Percentiles rank a stretch among this genome's conserved stretches.
Evolutionary conservation across 2,113 vertebrate species (phyloP).

Genomic region (Lampris megalopsis): DNA sequence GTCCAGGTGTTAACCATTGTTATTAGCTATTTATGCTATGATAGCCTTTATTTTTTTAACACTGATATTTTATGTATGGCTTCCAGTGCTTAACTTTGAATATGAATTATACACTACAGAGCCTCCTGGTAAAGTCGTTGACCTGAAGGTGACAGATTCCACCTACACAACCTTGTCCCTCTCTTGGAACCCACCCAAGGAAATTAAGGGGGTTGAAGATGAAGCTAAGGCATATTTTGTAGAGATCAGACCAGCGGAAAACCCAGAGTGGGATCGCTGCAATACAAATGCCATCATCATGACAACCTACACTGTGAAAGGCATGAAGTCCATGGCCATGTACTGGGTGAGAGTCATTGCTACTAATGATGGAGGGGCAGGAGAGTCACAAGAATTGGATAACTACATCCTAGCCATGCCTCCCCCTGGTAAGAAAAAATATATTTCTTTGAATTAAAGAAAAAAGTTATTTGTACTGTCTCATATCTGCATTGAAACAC

Average conservation of each 20-base stretch:
- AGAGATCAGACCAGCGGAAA: conserved; percentile 84
- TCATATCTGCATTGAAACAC: too few species aligned
- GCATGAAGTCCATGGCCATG: conserved; percentile 82
- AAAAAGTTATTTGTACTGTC: too few species aligned
- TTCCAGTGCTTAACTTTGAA: conserved; percentile 3
- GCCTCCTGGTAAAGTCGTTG: conserved; percentile 84
- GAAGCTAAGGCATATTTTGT: conserved; percentile 88
- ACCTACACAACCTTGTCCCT: conserved; percentile 85
- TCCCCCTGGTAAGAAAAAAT: conserved; percentile 79
- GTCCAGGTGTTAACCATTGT: conserved; percentile 44
- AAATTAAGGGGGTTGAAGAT: conserved; percentile 68
- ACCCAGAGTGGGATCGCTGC: conserved; percentile 86
- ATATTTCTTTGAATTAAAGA: not conserved
- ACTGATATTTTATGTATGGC: not conserved
- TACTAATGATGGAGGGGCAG: conserved; percentile 80
- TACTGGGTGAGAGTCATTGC: conserved; percentile 87
- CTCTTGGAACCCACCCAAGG: conserved; percentile 86
- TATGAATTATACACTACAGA: conserved; percentile 77
- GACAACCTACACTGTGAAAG: conserved; percentile 84
- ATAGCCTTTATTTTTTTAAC: not conserved
- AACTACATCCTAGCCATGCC: conserved; percentile 80
- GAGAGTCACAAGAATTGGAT: conserved; percentile 81
- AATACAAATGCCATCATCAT: conserved; percentile 75
- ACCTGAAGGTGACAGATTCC: conserved; percentile 88
- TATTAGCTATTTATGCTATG: conserved; percentile 3